Evolutionary conservation across 2,888 invertebrate species (phyloP).

Genomic region (Drosophila paracracens): DNA sequence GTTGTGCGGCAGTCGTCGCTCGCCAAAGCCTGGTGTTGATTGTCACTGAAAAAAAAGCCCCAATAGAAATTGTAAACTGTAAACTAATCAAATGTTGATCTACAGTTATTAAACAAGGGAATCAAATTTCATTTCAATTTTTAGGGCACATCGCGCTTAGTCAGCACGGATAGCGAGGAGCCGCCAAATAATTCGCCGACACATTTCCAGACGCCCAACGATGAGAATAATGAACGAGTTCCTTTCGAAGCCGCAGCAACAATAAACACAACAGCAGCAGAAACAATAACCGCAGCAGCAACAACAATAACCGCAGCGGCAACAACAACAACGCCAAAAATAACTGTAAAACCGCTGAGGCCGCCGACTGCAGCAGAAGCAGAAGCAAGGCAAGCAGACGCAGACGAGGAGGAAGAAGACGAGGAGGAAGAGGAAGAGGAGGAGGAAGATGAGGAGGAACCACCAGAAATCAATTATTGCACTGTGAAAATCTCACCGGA

Average conservation of each 20-base stretch:
- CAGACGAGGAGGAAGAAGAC: constrained; percentile 50
- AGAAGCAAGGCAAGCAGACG: constrained; percentile 6
- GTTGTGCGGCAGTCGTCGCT: constrained; percentile 41
- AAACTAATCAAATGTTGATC: background rate
- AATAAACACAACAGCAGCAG: constrained; percentile 18
- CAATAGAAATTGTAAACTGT: background rate
- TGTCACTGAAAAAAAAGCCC: constrained; percentile 33
- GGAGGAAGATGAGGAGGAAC: constrained; percentile 76
- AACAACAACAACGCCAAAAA: constrained; percentile 74
- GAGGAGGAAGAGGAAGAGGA: constrained; percentile 71
- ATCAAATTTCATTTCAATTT: constrained; percentile 12
- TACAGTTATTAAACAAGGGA: constrained; percentile 15
- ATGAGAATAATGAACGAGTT: constrained; percentile 42
- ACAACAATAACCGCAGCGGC: background rate
- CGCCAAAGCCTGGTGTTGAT: constrained; percentile 37
- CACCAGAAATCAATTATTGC: constrained; percentile 84
- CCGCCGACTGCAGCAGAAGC: constrained; percentile 58
- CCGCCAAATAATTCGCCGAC: constrained; percentile 84
- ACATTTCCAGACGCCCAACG: constrained; percentile 45
- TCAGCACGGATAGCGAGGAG: constrained; percentile 88
- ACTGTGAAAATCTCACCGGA: constrained; percentile 84
- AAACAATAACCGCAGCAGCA: constrained; percentile 55
- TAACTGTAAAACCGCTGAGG: constrained; percentile 76
- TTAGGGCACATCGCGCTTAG: constrained; percentile 88
- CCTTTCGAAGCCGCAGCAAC: constrained; percentile 40